Percentiles rank a stretch among this genome's conserved stretches.
Conservation (phyloP, 2,113 vertebrate genomes). For the Actenoides hombroni region DNA sequence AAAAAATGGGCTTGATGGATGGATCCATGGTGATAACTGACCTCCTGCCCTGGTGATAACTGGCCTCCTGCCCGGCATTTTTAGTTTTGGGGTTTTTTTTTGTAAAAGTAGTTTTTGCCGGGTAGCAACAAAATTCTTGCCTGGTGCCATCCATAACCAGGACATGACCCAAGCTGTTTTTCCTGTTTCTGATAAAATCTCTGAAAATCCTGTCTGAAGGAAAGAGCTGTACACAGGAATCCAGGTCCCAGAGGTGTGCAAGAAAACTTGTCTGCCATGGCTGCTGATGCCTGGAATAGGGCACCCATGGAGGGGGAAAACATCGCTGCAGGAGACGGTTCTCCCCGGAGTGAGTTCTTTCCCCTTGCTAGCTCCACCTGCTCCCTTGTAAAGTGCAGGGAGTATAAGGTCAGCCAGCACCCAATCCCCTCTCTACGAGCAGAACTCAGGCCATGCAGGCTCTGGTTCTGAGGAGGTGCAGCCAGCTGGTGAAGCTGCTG, state of each 20-base stretch:
- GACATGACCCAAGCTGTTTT: not conserved
- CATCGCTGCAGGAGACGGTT: not conserved
- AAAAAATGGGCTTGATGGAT: not conserved
- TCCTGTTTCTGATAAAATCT: not conserved
- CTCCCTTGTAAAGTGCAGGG: not conserved
- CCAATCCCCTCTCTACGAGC: accelerated
- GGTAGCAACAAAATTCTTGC: not conserved
- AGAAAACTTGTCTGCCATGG: not conserved
- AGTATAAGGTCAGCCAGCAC: not conserved
- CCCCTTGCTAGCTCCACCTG: not conserved
- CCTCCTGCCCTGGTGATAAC: not conserved
- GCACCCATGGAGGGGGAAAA: not conserved
- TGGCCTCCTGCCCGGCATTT: not conserved
- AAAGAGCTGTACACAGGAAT: not conserved
- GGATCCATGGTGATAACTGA: not conserved
- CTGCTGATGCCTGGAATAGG: not conserved
- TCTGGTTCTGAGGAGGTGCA: not conserved
- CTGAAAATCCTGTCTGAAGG: not conserved
- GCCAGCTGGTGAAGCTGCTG: not conserved
- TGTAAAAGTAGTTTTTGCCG: not conserved
- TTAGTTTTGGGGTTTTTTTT: not conserved
- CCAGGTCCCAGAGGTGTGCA: not conserved
- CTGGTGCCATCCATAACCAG: not conserved
- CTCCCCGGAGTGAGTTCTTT: not conserved
- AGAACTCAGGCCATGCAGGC: not conserved